Evolutionary conservation across 2,113 vertebrate genomes (phyloP).

Genomic region (Cardinalis cardinalis): DNA sequence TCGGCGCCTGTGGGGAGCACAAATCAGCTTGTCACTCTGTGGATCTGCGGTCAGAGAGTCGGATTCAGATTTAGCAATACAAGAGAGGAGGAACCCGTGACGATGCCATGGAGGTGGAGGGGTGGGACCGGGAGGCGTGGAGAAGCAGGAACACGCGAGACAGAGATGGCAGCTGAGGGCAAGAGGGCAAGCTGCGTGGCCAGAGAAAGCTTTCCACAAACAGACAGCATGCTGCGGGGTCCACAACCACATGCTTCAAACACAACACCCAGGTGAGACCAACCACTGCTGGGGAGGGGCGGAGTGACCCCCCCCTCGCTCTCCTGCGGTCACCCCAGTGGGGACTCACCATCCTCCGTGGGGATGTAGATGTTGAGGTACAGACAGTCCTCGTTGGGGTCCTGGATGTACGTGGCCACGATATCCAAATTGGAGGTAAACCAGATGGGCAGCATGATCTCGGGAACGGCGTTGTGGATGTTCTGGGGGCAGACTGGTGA

Average conservation of each 20-base stretch:
- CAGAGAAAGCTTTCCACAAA: constrained; percentile 72
- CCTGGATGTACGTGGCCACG: constrained; percentile 96
- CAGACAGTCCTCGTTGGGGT: constrained; percentile 98
- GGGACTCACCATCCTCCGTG: constrained; percentile 98
- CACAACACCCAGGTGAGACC: constrained; percentile 75
- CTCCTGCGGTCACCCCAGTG: constrained; percentile 35
- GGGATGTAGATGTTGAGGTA: constrained; percentile 99
- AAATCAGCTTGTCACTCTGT: constrained; percentile 61
- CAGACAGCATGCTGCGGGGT: constrained; percentile 86
- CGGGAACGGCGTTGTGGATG: constrained; percentile 96
- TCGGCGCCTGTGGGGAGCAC: constrained; percentile 57
- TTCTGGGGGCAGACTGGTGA: constrained; percentile 98
- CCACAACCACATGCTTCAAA: constrained; percentile 85
- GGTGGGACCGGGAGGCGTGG: background rate
- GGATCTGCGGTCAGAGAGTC: constrained; percentile 60
- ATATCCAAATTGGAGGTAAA: constrained; percentile 99
- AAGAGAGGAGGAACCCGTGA: constrained; percentile 89
- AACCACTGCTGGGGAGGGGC: constrained; percentile 46
- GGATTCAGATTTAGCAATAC: constrained; percentile 72
- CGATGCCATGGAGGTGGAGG: constrained; percentile 66
- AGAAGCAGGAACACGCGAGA: constrained; percentile 6
- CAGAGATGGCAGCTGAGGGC: constrained; percentile 41
- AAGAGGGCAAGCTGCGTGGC: constrained; percentile 43
- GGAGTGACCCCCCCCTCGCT: background rate
- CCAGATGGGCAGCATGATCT: constrained; percentile 99